phyloP scores from a whole-genome alignment of 2,113 vertebrate species.

The Trogon surrucura region DNA sequence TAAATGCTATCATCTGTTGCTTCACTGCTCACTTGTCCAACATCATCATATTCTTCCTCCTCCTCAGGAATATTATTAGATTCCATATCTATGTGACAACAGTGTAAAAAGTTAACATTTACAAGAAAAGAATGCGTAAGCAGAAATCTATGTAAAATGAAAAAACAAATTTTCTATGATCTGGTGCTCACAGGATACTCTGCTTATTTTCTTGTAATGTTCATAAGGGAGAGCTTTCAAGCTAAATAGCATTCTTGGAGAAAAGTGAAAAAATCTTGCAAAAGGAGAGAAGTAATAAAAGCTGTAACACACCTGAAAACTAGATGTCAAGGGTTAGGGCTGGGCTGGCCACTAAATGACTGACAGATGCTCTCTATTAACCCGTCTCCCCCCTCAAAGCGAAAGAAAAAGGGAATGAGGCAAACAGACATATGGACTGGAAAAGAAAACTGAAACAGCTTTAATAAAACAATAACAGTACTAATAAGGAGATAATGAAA shows the following conservation, averaged over 20 bases:
- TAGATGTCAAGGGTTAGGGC: neutral
- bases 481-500: too few species aligned
- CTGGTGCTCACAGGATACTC: neutral
- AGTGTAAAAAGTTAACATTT: constrained; percentile 3
- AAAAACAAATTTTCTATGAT: neutral
- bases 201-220: neutral
- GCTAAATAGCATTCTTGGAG: neutral
- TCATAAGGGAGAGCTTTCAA: neutral
- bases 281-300: neutral
- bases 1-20: constrained; percentile 86
- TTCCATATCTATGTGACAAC: constrained; percentile 72
- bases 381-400: too few species aligned
- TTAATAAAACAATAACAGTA: too few species aligned
- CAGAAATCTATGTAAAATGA: neutral
- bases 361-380: too few species aligned
- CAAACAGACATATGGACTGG: too few species aligned
- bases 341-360: too few species aligned
- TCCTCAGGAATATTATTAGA: constrained; percentile 85
- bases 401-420: too few species aligned
- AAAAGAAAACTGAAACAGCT: too few species aligned
- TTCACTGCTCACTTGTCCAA: constrained; percentile 62
- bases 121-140: neutral
- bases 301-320: neutral
- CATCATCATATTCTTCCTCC: constrained; percentile 87
- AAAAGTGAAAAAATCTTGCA: neutral